phyloP scores from a whole-genome alignment of 2,113 vertebrate genomes.

The Artemisiospiza belli region DNA sequence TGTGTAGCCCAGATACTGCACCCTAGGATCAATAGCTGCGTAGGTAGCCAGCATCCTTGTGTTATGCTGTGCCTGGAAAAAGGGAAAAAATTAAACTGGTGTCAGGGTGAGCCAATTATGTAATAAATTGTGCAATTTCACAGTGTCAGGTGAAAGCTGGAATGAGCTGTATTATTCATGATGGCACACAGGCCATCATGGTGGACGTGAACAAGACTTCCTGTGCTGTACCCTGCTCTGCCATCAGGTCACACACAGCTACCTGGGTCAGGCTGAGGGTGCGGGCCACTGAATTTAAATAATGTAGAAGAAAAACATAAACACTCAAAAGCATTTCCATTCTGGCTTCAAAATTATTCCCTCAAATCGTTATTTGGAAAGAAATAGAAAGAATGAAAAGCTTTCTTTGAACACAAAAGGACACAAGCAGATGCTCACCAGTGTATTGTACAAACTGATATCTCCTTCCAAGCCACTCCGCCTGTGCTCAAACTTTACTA shows the following conservation, averaged over 20 bases:
- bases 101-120: neutral
- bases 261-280: neutral
- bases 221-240: neutral
- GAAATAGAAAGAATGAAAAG: neutral
- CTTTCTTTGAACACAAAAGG: neutral
- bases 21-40: conserved; percentile 92
- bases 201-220: neutral
- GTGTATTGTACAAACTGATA: conserved; percentile 97
- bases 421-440: conserved; percentile 79
- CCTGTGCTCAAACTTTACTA: conserved; percentile 97
- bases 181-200: neutral
- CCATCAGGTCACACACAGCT: neutral
- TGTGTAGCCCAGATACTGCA: conserved; percentile 93
- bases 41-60: conserved; percentile 97
- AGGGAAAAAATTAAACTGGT: neutral
- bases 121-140: neutral
- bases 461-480: conserved; percentile 94
- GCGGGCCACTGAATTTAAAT: neutral
- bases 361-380: neutral
- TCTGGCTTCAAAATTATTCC: neutral
- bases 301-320: neutral
- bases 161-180: neutral
- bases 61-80: conserved; percentile 93
- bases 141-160: neutral
- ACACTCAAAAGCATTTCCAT: neutral